These are phyloP conservation scores for Condylostylus longicornis DNA, from an alignment of 1,140 invertebrate genomes.

Conservation along the genomic window DNA sequence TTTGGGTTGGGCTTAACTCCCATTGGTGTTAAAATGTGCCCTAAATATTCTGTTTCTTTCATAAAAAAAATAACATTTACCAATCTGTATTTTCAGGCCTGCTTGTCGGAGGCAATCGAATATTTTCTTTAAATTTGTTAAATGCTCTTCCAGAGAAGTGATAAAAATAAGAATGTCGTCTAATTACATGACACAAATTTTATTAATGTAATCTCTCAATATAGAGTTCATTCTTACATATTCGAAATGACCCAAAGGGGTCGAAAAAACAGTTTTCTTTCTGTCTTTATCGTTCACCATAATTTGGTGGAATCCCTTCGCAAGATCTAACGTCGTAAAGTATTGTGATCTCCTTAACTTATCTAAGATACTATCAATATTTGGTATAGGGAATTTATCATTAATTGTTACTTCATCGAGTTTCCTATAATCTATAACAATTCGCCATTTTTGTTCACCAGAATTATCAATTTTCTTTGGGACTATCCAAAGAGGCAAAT, in stretches of 20 bases:
- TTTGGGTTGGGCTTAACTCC: constrained; percentile 18
- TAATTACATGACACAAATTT: no score
- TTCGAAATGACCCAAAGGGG: no score
- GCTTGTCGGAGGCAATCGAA: no score
- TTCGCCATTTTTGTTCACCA: constrained; percentile 26
- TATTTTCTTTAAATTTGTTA: no score
- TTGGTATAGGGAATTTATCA: constrained; percentile 37
- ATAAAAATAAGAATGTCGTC: no score
- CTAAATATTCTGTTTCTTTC: constrained; percentile 5
- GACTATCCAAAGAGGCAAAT: constrained; percentile 27
- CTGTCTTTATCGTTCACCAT: no score
- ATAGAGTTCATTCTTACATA: no score
- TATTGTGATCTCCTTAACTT: constrained; percentile 20
- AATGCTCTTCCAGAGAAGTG: no score
- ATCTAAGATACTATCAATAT: constrained; percentile 30
- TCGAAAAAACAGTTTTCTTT: no score
- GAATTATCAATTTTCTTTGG: constrained; percentile 30
- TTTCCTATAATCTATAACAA: constrained; percentile 30
- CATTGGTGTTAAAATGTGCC: constrained; percentile 7
- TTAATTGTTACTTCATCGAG: constrained; percentile 25
- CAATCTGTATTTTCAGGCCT: no score
- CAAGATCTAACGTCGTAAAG: constrained; percentile 22
- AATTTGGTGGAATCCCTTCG: constrained; percentile 26
- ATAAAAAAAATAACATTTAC: no score
- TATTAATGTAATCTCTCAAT: no score